Evolutionary conservation across 2,888 invertebrate genomes (phyloP), one percentile per base, ranked within the genome.

Genomic region (Teinopalpus imperialis): DNA sequence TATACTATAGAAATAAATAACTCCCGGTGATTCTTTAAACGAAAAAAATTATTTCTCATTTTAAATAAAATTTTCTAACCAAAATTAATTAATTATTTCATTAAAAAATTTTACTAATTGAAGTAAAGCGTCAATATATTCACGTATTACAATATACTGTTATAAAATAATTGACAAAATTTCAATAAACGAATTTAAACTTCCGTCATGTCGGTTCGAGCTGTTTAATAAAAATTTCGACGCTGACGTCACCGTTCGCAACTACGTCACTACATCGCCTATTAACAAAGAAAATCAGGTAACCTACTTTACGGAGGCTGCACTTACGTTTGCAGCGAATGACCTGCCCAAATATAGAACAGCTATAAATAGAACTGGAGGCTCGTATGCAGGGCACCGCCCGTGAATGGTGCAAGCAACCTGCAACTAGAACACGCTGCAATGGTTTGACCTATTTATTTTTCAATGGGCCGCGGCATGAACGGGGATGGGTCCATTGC

Each of bases 391-490:
- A 69, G 62, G 63, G 12, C 68, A 57, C 65, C 56, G 59, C 63
- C 69, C 63, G 69, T 81, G 81, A 83, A 81, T 85, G 82, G 81
- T 74, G 75, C 75, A 77, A 69, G 66, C 63, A 60, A 61, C 68
- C 66, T 73, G 73, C 77, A 87, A 74, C 66, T 80, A 69, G 85
- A 77, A 59, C 82, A 81, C 81, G 67, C 69, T 86, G 87, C 86
- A 86, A 80, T 81, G 74, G 81, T 81, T 74, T 85, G 87, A 88
- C 88, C 88, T 83, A 88, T 81, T 74, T 88, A 82, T 86, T 83
- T 82, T 85, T 87, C 81, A 87, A 88, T 87, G 87, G 81, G 65
- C 68, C 67, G 75, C 60, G 71, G 79, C 76, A 85, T 85, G 86
- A 83, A 86, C 85, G 83, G 79, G 81, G 76, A 63, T 66, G 73